Evolutionary conservation across 2,888 invertebrate species (phyloP).

Genomic region (Uropetala carovei): DNA sequence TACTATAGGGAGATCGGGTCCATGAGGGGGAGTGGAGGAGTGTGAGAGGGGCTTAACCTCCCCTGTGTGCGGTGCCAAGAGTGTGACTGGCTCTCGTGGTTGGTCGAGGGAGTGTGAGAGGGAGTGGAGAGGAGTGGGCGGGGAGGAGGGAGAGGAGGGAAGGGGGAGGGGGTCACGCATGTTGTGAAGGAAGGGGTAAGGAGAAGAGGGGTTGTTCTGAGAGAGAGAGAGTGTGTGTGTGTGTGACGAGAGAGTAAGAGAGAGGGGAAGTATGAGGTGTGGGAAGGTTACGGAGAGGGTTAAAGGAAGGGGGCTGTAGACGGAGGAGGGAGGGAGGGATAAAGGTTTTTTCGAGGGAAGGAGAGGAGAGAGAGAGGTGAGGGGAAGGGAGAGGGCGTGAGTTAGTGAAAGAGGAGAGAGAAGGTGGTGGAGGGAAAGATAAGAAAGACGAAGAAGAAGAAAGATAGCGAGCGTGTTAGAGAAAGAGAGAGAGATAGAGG

Average conservation of each 20-base stretch:
- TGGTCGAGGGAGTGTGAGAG: background rate
- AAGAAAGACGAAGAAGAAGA: background rate
- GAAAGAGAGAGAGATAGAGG: background rate
- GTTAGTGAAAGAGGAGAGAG: background rate
- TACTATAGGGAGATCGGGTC: constrained; percentile 37
- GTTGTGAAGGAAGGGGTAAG: background rate
- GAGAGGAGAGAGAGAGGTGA: background rate
- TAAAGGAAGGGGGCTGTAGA: background rate
- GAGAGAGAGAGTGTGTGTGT: background rate
- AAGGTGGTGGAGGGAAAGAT: background rate
- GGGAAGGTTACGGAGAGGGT: constrained; percentile 3
- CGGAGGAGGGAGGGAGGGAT: no score
- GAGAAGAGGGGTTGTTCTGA: background rate
- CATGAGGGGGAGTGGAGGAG: background rate
- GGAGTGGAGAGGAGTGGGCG: background rate
- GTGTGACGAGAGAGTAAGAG: background rate
- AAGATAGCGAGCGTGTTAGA: background rate
- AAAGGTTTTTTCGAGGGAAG: background rate
- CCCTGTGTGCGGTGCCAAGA: background rate
- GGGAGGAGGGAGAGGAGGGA: background rate
- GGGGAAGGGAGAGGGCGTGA: background rate
- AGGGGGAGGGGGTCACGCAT: background rate
- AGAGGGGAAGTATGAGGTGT: background rate
- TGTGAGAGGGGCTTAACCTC: background rate
- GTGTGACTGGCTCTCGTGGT: constrained; percentile 26